These are phyloP conservation scores for Sebastes flavidus DNA, from an alignment of 2,797 vertebrate species.

Conservation along the genomic window DNA sequence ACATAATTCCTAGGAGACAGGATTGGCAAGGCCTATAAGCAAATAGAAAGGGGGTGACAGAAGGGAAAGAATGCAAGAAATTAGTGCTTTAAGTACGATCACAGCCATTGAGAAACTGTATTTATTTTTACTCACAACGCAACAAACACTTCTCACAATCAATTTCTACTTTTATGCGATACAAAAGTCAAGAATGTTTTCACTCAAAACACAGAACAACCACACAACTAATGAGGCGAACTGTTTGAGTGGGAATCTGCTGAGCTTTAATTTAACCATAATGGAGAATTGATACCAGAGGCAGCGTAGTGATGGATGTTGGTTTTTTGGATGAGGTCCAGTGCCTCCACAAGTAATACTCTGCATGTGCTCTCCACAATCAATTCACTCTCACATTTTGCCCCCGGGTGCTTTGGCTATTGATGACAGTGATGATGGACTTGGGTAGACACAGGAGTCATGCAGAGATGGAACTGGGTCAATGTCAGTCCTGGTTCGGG, in stretches of 20 bases:
- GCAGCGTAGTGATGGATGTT: slow-evolving; percentile 54
- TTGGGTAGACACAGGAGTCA: slow-evolving; percentile 42
- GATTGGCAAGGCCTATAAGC: neutral
- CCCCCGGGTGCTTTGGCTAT: slow-evolving; percentile 41
- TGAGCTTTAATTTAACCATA: slow-evolving; percentile 52
- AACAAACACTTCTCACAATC: slow-evolving; percentile 2
- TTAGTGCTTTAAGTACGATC: neutral
- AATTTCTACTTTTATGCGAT: neutral
- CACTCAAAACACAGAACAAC: slow-evolving; percentile 20
- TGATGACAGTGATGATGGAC: slow-evolving; percentile 67
- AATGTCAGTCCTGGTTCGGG: slow-evolving; percentile 71
- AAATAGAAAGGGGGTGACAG: neutral
- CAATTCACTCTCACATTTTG: slow-evolving; percentile 50
- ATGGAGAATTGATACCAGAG: slow-evolving; percentile 60
- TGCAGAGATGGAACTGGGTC: slow-evolving; percentile 65
- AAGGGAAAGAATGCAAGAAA: neutral
- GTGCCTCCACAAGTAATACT: slow-evolving; percentile 32
- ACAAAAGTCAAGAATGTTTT: slow-evolving; percentile 17
- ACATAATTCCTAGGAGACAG: neutral
- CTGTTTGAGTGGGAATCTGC: slow-evolving; percentile 37
- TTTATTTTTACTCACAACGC: slow-evolving; percentile 8
- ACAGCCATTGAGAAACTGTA: neutral
- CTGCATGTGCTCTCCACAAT: slow-evolving; percentile 43
- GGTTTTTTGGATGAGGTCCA: slow-evolving; percentile 56
- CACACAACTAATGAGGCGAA: slow-evolving; percentile 29